Conservation (phyloP, 1,140 invertebrate genomes). For the Diuraphis noxia region DNA sequence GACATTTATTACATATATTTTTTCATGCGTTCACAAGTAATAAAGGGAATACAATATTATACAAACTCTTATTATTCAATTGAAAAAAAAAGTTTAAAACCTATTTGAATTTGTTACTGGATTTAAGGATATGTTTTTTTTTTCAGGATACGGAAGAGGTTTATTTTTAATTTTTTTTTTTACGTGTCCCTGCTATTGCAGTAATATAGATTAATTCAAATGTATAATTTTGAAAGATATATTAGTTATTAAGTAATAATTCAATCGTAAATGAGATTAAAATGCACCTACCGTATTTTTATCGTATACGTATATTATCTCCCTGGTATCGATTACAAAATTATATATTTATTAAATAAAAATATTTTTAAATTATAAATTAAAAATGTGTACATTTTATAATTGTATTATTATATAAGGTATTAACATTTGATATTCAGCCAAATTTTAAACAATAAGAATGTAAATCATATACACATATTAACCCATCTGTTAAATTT, state of each 20-base stretch:
- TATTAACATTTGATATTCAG: constrained; percentile 10
- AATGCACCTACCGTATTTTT: background rate
- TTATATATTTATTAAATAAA: background rate
- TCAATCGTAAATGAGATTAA: background rate
- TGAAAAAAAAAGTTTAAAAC: background rate
- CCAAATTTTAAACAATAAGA: constrained; percentile 11
- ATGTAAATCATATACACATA: constrained; percentile 34
- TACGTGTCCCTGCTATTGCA: background rate
- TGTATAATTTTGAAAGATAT: background rate
- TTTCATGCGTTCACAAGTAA: background rate
- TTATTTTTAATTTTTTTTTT: background rate
- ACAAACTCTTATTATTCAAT: background rate
- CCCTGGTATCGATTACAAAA: background rate
- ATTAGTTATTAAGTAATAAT: background rate
- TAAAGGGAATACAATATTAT: background rate
- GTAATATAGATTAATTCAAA: background rate
- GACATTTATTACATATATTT: background rate
- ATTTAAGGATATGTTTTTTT: background rate
- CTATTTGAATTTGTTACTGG: background rate
- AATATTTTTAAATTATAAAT: constrained; percentile 4
- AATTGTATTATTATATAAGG: constrained; percentile 4
- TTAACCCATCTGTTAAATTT: constrained; percentile 27
- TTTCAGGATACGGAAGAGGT: background rate
- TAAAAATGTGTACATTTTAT: background rate
- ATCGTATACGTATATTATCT: background rate